phyloP scores from a whole-genome alignment of 23 tunicate genomes.

The Clavelina lepadiformis region DNA sequence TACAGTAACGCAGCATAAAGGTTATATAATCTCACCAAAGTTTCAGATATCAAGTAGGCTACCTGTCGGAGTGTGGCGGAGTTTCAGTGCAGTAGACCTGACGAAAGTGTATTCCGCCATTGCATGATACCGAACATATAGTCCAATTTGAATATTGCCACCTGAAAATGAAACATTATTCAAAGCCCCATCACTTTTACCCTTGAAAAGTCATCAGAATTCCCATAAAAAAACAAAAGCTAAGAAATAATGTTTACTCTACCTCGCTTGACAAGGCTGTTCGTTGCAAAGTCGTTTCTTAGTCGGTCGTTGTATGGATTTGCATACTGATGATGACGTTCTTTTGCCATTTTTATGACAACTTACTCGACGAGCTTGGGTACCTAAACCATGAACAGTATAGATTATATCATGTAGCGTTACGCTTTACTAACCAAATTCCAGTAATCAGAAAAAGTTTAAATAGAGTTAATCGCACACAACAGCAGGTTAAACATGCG shows the following conservation, averaged over 20 bases:
- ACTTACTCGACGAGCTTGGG: constrained; percentile 32
- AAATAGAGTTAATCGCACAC: too few species aligned
- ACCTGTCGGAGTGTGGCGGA: constrained; percentile 15
- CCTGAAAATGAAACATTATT: constrained; percentile 11
- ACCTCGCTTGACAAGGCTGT: constrained; percentile 40
- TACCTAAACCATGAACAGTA: constrained; percentile 21
- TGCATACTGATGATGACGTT: constrained; percentile 26
- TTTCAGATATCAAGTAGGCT: neutral
- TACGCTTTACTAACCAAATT: too few species aligned
- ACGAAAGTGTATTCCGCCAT: constrained; percentile 35
- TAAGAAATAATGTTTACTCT: neutral
- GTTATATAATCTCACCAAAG: too few species aligned
- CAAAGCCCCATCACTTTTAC: too few species aligned
- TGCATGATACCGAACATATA: constrained; percentile 38
- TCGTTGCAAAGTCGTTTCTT: constrained; percentile 19
- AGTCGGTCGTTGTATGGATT: constrained; percentile 14
- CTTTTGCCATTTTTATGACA: constrained; percentile 21
- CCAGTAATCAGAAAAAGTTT: too few species aligned
- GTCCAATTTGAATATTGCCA: constrained; percentile 48
- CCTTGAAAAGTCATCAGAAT: too few species aligned
- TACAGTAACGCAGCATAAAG: too few species aligned
- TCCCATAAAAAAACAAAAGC: neutral
- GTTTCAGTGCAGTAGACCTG: constrained; percentile 40
- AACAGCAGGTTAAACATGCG: too few species aligned
- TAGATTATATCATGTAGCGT: too few species aligned